phyloP scores from a whole-genome alignment of 2,888 invertebrate genomes.

The Copidosoma aretas region DNA sequence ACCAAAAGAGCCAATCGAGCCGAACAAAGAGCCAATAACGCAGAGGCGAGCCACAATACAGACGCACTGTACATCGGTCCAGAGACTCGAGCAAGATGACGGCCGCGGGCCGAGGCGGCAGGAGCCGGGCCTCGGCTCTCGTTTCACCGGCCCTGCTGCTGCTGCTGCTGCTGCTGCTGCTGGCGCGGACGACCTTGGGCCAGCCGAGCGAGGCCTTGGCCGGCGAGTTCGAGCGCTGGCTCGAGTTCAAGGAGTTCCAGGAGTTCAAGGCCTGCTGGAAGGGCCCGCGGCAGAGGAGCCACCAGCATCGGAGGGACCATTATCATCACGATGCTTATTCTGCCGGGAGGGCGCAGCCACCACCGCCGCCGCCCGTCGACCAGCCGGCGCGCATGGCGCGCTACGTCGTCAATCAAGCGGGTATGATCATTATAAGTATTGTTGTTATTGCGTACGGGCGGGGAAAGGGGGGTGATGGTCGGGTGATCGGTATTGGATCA shows the following conservation, averaged over 20 bases:
- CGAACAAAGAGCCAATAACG: too few species aligned
- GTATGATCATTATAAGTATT: too few species aligned
- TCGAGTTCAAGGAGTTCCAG: neutral
- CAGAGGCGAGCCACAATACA: too few species aligned
- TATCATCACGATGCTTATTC: too few species aligned
- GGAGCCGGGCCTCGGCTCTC: neutral
- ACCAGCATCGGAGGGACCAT: neutral
- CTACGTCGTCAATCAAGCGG: conserved; percentile 74
- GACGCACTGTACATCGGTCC: too few species aligned
- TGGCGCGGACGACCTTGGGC: neutral
- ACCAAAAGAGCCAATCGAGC: too few species aligned
- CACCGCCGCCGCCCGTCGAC: conserved; percentile 71
- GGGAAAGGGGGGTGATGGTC: too few species aligned
- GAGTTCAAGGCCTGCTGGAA: neutral
- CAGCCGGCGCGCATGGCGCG: conserved; percentile 73
- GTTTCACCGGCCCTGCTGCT: neutral
- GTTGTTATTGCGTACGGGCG: too few species aligned
- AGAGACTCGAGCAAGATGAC: too few species aligned
- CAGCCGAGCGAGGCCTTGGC: neutral
- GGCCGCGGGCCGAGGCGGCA: too few species aligned
- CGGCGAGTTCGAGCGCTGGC: neutral
- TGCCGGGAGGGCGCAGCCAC: conserved; percentile 58
- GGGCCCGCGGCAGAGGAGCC: neutral
- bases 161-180: neutral
- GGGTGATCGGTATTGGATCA: too few species aligned